These are phyloP conservation scores for Pteropus rufus DNA, from an alignment of 2,797 vertebrate genomes.

Conservation along the genomic window DNA sequence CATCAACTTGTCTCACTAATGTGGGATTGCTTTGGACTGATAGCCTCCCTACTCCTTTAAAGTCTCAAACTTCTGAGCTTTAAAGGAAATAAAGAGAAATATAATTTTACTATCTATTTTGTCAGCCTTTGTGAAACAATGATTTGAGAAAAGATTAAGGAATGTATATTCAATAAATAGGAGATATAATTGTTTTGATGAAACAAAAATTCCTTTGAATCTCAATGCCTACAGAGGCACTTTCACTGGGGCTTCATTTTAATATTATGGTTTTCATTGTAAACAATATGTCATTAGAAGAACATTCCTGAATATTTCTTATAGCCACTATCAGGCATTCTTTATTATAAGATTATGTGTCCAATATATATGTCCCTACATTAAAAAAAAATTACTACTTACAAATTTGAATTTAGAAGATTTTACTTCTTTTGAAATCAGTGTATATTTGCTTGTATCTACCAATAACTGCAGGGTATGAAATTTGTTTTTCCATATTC, in stretches of 20 bases:
- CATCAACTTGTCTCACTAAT: not conserved
- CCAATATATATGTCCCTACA: not conserved
- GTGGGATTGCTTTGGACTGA: not conserved
- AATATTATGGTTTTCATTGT: not conserved
- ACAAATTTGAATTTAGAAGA: not conserved
- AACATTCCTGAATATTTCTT: not conserved
- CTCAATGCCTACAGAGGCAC: not conserved
- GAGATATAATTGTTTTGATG: not conserved
- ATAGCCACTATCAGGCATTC: not conserved
- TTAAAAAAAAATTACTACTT: not conserved
- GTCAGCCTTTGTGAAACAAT: not conserved
- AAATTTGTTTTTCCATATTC: not conserved
- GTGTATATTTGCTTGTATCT: not conserved
- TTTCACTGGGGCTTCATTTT: not conserved
- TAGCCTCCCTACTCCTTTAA: not conserved
- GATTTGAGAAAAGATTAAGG: not conserved
- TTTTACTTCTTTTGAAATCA: constrained; percentile 16
- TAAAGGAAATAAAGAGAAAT: not conserved
- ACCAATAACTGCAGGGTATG: not conserved
- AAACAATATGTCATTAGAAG: not conserved
- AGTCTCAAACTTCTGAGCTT: not conserved
- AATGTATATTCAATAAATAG: not conserved
- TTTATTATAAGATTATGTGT: not conserved
- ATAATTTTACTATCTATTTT: not conserved
- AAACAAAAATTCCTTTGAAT: not conserved